These are phyloP conservation scores for Ia io DNA, from an alignment of 2,113 vertebrate species.

Conservation along the genomic window DNA sequence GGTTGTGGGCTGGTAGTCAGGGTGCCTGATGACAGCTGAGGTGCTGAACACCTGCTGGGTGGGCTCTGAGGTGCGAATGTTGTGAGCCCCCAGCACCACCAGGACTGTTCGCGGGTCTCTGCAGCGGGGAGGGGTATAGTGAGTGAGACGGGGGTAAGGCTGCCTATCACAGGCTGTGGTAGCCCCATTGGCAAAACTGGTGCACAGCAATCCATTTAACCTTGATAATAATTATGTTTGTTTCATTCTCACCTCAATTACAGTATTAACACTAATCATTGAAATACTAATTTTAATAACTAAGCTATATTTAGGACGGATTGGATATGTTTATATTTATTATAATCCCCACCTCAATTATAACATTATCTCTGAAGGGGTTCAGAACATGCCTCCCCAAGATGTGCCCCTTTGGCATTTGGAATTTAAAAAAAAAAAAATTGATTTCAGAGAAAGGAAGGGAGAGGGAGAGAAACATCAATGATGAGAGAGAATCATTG, in stretches of 20 bases:
- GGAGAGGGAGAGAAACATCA: background rate
- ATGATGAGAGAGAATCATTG: background rate
- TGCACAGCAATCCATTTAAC: background rate
- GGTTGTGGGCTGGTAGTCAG: background rate
- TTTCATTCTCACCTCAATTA: background rate
- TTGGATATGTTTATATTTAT: too few species aligned
- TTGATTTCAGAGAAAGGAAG: too few species aligned
- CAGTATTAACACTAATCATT: accelerated
- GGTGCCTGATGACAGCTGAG: slow-evolving; percentile 61
- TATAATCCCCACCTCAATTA: background rate
- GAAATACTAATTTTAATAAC: background rate
- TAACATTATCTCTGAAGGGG: too few species aligned
- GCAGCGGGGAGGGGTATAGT: accelerated
- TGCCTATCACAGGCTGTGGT: accelerated
- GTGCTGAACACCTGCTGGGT: slow-evolving; percentile 76
- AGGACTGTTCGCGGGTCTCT: slow-evolving; percentile 38
- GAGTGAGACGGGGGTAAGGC: too few species aligned
- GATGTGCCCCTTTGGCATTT: background rate
- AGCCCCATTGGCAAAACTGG: background rate
- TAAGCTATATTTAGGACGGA: background rate
- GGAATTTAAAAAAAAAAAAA: background rate
- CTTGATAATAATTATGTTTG: accelerated
- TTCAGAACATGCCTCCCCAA: background rate
- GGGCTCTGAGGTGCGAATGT: slow-evolving; percentile 58
- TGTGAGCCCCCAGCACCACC: slow-evolving; percentile 80